These are phyloP conservation scores for Magallana angulata DNA, from an alignment of 1,140 invertebrate genomes.

Conservation along the genomic window DNA sequence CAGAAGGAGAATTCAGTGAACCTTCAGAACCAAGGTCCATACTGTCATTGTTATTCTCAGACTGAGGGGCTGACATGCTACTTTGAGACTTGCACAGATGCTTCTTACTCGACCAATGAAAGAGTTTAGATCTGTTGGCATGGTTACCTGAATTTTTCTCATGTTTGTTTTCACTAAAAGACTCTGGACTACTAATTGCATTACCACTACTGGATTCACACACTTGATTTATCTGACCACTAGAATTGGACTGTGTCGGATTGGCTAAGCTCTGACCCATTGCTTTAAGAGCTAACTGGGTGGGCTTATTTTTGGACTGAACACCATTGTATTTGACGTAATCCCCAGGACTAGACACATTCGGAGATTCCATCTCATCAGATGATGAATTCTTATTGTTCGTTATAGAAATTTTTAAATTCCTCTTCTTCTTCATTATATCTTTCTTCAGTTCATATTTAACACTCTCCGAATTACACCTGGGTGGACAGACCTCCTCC, in stretches of 20 bases:
- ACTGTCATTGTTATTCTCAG: slow-evolving; percentile 51
- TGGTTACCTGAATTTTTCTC: slow-evolving; percentile 38
- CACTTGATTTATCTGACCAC: slow-evolving; percentile 37
- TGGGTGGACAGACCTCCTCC: slow-evolving; percentile 71
- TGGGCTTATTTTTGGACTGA: slow-evolving; percentile 72
- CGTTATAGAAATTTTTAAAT: slow-evolving; percentile 43
- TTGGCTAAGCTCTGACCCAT: slow-evolving; percentile 77
- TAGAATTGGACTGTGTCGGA: slow-evolving; percentile 65
- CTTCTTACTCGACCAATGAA: slow-evolving; percentile 75
- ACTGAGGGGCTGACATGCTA: slow-evolving; percentile 62
- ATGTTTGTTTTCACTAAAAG: slow-evolving; percentile 56
- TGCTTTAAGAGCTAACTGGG: slow-evolving; percentile 71
- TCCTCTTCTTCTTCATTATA: slow-evolving; percentile 50
- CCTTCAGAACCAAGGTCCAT: slow-evolving; percentile 50
- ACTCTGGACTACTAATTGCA: slow-evolving; percentile 53
- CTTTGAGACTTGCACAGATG: slow-evolving; percentile 74
- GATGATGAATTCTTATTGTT: slow-evolving; percentile 42
- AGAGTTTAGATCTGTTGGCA: slow-evolving; percentile 63
- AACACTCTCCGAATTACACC: slow-evolving; percentile 60
- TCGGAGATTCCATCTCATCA: slow-evolving; percentile 49
- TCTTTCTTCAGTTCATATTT: slow-evolving; percentile 53
- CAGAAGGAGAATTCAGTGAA: slow-evolving; percentile 48
- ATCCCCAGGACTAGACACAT: slow-evolving; percentile 46
- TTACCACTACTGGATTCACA: slow-evolving; percentile 18
- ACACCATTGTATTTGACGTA: slow-evolving; percentile 50